Evolutionary conservation across 2,888 invertebrate species (phyloP).

Genomic region (Noctuana brunneofusca): DNA sequence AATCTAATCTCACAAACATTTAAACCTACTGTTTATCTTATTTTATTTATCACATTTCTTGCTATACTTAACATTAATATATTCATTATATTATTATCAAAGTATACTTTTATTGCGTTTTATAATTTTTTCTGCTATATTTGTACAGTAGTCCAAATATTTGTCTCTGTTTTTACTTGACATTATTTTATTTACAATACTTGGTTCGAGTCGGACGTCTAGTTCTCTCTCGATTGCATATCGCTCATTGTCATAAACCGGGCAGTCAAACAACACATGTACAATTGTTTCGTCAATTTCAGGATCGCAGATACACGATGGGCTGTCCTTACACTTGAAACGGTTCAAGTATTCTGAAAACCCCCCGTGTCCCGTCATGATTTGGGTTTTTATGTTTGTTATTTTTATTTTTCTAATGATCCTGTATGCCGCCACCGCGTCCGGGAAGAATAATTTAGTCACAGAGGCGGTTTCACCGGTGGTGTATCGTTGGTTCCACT

Average conservation of each 20-base stretch:
- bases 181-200: neutral
- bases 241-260: neutral
- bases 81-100: neutral
- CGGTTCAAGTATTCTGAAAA: neutral
- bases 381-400: neutral
- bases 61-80: neutral
- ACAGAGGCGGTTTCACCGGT: neutral
- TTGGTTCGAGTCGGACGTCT: neutral
- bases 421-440: neutral
- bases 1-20: no score
- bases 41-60: neutral
- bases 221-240: neutral
- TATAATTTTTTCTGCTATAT: neutral
- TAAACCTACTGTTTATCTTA: no score
- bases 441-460: neutral
- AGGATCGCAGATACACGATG: neutral
- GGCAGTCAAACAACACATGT: neutral
- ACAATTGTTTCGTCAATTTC: neutral
- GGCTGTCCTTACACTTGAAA: neutral
- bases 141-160: neutral
- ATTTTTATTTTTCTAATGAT: neutral
- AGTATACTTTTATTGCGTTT: neutral
- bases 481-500: conserved; percentile 24
- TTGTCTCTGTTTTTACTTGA: neutral
- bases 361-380: neutral